A percentile compares a stretch with the other conserved stretches of the same genome.
phyloP scores from a whole-genome alignment of 2,797 vertebrate species.

The Pyrocephalus nanus region DNA sequence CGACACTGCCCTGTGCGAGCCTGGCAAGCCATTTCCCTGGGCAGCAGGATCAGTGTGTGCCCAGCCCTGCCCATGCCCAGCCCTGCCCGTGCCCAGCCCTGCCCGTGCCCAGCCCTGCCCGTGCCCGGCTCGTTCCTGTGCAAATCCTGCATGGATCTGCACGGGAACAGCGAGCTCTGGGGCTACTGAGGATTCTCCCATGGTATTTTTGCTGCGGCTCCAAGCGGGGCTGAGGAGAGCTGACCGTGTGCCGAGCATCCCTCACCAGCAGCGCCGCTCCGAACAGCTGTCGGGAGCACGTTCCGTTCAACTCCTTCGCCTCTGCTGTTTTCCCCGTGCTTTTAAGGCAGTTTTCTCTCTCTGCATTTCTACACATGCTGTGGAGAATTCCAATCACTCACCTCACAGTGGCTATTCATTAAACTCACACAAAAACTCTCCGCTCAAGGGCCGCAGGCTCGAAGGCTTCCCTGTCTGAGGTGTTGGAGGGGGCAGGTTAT shows the following conservation, averaged over 20 bases:
- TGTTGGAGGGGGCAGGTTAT: neutral
- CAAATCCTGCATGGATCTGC: neutral
- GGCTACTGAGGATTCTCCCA: neutral
- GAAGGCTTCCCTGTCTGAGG: neutral
- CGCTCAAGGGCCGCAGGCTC: neutral
- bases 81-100: neutral
- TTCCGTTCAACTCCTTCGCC: neutral
- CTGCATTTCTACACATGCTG: neutral
- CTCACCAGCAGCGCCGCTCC: fast-evolving
- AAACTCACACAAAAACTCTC: neutral
- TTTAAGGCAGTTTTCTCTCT: neutral
- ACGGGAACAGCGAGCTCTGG: neutral
- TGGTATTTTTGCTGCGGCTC: neutral
- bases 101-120: neutral
- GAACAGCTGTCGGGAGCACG: neutral
- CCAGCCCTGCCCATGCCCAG: neutral
- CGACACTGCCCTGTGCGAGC: neutral
- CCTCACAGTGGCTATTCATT: neutral
- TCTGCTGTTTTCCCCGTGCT: neutral
- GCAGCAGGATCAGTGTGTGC: neutral
- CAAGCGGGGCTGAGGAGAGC: neutral
- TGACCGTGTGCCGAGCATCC: neutral
- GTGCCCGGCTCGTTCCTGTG: neutral
- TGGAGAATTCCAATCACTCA: neutral
- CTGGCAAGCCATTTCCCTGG: no score